phyloP scores from a whole-genome alignment of 1,140 invertebrate species.

The Drosophila mojavensis region DNA sequence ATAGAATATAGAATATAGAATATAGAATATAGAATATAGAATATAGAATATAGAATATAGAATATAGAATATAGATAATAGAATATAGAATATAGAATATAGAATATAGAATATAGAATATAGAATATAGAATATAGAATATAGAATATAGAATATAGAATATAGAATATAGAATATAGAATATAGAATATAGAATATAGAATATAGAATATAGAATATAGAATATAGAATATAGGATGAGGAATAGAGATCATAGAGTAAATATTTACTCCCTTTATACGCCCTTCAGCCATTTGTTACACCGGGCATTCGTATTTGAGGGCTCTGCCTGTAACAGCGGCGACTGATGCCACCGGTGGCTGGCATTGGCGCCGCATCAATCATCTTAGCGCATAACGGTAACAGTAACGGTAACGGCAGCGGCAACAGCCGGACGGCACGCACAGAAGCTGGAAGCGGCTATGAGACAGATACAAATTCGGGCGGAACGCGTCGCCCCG shows the following conservation, averaged over 20 bases:
- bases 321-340: slow-evolving; percentile 21
- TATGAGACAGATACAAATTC: slow-evolving; percentile 38
- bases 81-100: too few relatives aligned
- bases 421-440: slow-evolving; percentile 39
- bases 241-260: background rate
- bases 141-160: too few relatives aligned
- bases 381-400: slow-evolving; percentile 34
- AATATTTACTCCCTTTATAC: background rate
- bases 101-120: too few relatives aligned
- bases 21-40: too few relatives aligned
- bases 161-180: slow-evolving; percentile 2
- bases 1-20: too few relatives aligned
- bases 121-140: too few relatives aligned
- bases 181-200: slow-evolving; percentile 1
- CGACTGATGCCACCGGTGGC: slow-evolving; percentile 38
- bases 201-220: background rate
- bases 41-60: too few relatives aligned
- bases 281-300: background rate
- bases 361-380: slow-evolving; percentile 47
- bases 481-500: slow-evolving; percentile 5
- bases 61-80: too few relatives aligned
- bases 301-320: slow-evolving; percentile 14
- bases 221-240: background rate
- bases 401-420: slow-evolving; percentile 2
- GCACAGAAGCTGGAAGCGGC: slow-evolving; percentile 37